Evolutionary conservation across 2,888 invertebrate species (phyloP), one percentile per base, ranked within the genome.

Genomic region (Sesia apiformis): DNA sequence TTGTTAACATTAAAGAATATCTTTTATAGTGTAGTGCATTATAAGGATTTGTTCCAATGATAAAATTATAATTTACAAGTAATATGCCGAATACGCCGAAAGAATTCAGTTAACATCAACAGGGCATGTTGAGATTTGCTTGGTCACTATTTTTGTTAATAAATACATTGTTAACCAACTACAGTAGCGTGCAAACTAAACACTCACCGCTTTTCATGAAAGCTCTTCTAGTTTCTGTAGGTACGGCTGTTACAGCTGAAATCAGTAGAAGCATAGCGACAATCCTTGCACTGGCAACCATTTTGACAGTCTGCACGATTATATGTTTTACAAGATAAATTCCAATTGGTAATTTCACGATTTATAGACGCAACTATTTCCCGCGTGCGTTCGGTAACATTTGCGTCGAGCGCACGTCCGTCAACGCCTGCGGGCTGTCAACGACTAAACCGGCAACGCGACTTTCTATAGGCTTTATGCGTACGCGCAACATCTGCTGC

Each of bases 381-480:
- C 84, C 85, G 85, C 84, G 80, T 76, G 67, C 64, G 71, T 63
- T 72, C 81, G 85, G 84, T 84, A 80, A 84, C 74, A 86, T 86
- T 87, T 87, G 82, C 85, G 86, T 76, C 81, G 67, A 62, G 56
- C 57, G 61, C 63, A 74, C 85, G 85, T 78, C 72, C 67, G 72
- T 60, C 68, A 60, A 67, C 66, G 65, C 62, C 74, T 71, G 74
- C 75, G 73, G 70, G 67, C 74, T 70, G 75, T 74, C 72, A 74
- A 69, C 77, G 77, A 90, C 90, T 90, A 77, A 84, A 74, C 72
- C 65, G 64, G 65, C 58, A 70, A 67, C 68, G 66, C 72, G 68
- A 88, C 90, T 89, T 90, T 90, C 90, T 88, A 89, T 72, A 76
- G 71, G 74, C 78, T 85, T 74, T 79, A 80, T 80, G 81, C 79